These are phyloP conservation scores for Phyllopteryx taeniolatus DNA, from an alignment of 2,113 vertebrate species.

Conservation along the genomic window DNA sequence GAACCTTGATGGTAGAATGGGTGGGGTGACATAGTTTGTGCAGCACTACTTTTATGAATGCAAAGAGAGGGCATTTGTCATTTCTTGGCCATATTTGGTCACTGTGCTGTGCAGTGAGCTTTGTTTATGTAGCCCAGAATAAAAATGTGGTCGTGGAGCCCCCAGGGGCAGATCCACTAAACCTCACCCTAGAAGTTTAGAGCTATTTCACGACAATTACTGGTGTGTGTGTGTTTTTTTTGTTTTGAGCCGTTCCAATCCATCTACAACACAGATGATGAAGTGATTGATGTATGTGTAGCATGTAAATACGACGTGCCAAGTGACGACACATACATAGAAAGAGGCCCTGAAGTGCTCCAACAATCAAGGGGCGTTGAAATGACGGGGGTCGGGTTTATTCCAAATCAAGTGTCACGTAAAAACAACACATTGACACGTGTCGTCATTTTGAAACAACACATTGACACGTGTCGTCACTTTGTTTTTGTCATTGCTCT, in stretches of 20 bases:
- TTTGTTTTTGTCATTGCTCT: neutral
- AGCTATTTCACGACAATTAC: slow-evolving; percentile 34
- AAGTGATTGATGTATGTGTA: neutral
- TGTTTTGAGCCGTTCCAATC: slow-evolving; percentile 6
- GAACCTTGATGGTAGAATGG: slow-evolving; percentile 35
- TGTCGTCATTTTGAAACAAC: neutral
- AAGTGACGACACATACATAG: neutral
- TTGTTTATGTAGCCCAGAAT: slow-evolving; percentile 64
- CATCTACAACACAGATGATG: slow-evolving; percentile 2
- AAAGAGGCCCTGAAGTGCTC: slow-evolving; percentile 35
- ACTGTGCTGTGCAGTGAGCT: slow-evolving; percentile 52
- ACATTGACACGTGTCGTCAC: neutral
- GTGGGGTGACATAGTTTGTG: slow-evolving; percentile 9
- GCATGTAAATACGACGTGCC: neutral
- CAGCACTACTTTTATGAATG: slow-evolving; percentile 68
- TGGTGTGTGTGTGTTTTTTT: slow-evolving; percentile 24
- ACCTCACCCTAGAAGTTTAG: slow-evolving; percentile 17
- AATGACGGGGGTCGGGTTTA: slow-evolving; percentile 49
- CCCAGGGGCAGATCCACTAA: slow-evolving; percentile 26
- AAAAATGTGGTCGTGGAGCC: slow-evolving; percentile 50
- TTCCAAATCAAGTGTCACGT: slow-evolving; percentile 17
- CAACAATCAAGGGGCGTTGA: slow-evolving; percentile 47
- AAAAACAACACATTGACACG: neutral
- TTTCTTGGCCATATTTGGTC: slow-evolving; percentile 75
- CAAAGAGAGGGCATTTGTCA: slow-evolving; percentile 63